Percentiles rank a stretch among this genome's conserved stretches.
These are phyloP conservation scores for Limnephilus lunatus DNA, from an alignment of 2,888 invertebrate species.

Conservation along the genomic window DNA sequence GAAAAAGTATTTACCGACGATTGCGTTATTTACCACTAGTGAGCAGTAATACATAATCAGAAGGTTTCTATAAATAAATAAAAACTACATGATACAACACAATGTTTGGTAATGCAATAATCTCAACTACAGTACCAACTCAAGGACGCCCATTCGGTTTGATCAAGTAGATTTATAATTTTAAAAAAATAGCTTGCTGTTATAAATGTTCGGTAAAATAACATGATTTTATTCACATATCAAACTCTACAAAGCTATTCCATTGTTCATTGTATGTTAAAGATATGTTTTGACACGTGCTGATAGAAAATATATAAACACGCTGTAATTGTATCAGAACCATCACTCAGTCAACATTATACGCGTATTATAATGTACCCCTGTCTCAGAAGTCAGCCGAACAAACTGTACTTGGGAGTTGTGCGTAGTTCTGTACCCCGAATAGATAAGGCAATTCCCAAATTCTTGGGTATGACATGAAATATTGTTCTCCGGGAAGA, in stretches of 20 bases:
- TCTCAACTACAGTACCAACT: neutral
- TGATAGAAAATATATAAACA: neutral
- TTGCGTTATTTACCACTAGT: neutral
- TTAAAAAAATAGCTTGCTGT: neutral
- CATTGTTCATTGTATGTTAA: neutral
- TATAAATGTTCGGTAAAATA: neutral
- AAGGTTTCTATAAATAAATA: neutral
- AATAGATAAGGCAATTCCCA: conserved; percentile 25
- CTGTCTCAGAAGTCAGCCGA: neutral
- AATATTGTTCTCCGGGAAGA: conserved; percentile 20
- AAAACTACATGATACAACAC: neutral
- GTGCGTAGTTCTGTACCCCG: neutral
- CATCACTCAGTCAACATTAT: conserved; percentile 8
- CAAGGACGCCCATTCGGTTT: neutral
- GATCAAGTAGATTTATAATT: neutral
- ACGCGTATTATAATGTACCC: neutral
- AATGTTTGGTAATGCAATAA: neutral
- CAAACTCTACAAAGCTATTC: neutral
- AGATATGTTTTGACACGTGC: neutral
- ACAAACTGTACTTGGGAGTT: neutral
- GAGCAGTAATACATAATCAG: neutral
- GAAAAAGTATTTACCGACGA: neutral
- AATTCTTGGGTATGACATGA: conserved; percentile 16
- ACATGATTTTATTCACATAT: neutral
- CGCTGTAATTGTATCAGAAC: neutral